A percentile compares a stretch with the other conserved stretches of the same genome.
phyloP scores from a whole-genome alignment of 2,888 invertebrate genomes.

The Melinopterus prodromus region DNA sequence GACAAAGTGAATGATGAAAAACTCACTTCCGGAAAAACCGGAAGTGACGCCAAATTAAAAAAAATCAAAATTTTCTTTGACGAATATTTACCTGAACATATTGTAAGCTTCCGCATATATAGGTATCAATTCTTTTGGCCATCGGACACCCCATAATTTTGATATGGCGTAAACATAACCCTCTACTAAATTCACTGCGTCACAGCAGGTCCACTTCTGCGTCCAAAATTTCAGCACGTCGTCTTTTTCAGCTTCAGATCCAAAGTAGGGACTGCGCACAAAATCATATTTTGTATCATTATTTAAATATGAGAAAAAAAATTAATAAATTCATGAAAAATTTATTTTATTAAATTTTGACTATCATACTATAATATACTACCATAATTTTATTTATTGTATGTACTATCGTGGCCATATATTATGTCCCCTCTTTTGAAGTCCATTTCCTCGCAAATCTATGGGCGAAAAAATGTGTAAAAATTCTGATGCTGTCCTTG shows the following conservation, averaged over 20 bases:
- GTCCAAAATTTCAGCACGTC: conserved; percentile 73
- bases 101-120: conserved; percentile 70
- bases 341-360: neutral
- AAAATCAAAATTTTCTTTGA: conserved; percentile 19
- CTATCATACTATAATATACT: no score
- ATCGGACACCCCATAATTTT: conserved; percentile 69
- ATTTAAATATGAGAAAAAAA: neutral
- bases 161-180: conserved; percentile 68
- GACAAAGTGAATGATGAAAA: neutral
- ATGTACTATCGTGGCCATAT: no score
- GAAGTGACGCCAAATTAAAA: conserved; percentile 25
- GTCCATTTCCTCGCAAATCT: no score
- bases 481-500: no score
- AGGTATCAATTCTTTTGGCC: conserved; percentile 69
- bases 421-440: no score
- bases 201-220: conserved; percentile 66
- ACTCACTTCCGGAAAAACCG: conserved; percentile 13
- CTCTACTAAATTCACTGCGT: conserved; percentile 69
- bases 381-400: no score
- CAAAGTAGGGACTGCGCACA: conserved; percentile 65
- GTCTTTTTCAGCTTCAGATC: conserved; percentile 68
- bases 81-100: conserved; percentile 53
- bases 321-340: no score
- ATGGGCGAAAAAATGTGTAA: no score
- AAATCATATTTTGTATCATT: neutral